Conservation (phyloP, 2,113 vertebrate genomes). For the Empidonax traillii region DNA sequence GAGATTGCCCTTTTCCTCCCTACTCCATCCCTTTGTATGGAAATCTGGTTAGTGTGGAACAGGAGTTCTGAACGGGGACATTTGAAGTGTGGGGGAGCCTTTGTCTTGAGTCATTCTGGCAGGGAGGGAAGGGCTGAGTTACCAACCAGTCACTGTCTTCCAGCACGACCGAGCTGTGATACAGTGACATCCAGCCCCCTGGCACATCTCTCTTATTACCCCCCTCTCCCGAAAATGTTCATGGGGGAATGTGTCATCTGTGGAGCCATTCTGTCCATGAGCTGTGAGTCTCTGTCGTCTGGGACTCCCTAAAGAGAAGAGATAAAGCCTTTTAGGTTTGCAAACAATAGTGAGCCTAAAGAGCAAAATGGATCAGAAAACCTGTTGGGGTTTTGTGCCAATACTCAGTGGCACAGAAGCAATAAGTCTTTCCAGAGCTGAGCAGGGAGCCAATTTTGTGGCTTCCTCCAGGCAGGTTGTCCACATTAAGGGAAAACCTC, state of each 20-base stretch:
- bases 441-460: background rate
- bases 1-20: background rate
- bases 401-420: background rate
- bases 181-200: background rate
- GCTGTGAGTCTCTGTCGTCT: background rate
- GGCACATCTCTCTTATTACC: background rate
- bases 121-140: conserved; percentile 45
- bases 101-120: conserved; percentile 55
- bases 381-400: conserved; percentile 38
- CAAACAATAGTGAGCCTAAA: conserved; percentile 39
- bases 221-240: background rate
- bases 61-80: conserved; percentile 28
- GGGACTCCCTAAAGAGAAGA: background rate
- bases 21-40: background rate
- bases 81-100: conserved; percentile 50
- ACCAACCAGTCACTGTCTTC: conserved; percentile 34
- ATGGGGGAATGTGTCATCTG: background rate
- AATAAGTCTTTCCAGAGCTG: background rate
- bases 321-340: conserved; percentile 32
- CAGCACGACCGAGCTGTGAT: conserved; percentile 18
- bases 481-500: background rate
- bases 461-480: background rate
- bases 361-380: conserved; percentile 38
- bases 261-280: accelerated
- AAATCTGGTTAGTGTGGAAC: background rate